Percentiles rank a stretch among this genome's conserved stretches.
Conservation (phyloP, 2,113 vertebrate genomes). For the Callithrix jacchus region DNA sequence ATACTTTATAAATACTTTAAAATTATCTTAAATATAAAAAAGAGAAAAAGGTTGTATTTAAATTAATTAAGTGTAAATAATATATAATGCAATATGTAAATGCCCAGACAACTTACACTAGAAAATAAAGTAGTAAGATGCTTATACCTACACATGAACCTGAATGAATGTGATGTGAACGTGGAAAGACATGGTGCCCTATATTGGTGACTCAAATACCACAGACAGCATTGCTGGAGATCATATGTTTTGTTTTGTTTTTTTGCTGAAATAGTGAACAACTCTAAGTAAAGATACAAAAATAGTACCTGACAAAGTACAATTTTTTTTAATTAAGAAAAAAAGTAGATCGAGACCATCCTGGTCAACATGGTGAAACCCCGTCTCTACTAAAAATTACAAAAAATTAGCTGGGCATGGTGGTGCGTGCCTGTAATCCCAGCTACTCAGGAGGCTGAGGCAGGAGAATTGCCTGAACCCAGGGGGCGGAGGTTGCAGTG, state of each 20-base stretch:
- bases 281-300: neutral
- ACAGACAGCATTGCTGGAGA: neutral
- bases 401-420: too few relatives aligned
- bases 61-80: neutral
- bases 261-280: neutral
- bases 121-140: neutral
- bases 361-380: too few relatives aligned
- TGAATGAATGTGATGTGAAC: neutral
- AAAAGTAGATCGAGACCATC: too few relatives aligned
- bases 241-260: neutral
- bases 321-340: neutral
- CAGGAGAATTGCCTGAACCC: too few relatives aligned
- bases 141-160: neutral
- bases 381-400: too few relatives aligned
- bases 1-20: neutral
- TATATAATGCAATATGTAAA: neutral
- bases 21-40: neutral
- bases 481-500: too few relatives aligned
- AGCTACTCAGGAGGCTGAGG: too few relatives aligned
- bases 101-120: neutral
- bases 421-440: too few relatives aligned
- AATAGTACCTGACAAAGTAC: neutral
- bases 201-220: neutral
- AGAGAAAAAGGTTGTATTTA: neutral
- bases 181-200: neutral